These are phyloP conservation scores for Mactra quadrangularis DNA, from an alignment of 1,140 invertebrate genomes.

Conservation along the genomic window DNA sequence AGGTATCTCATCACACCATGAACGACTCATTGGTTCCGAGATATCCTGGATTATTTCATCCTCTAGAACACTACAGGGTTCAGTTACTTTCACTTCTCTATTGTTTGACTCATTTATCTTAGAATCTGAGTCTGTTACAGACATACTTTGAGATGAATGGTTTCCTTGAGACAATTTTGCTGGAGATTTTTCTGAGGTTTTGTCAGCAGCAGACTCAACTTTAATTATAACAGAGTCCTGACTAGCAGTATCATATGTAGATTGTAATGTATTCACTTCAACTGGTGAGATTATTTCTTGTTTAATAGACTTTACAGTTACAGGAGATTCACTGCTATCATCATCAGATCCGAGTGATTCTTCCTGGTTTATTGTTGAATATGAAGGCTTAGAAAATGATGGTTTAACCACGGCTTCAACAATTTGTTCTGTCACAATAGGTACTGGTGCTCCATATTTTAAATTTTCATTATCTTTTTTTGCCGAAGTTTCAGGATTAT, in stretches of 20 bases:
- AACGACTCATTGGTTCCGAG: neutral
- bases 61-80: neutral
- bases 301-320: neutral
- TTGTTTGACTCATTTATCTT: no score
- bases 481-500: neutral
- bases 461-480: neutral
- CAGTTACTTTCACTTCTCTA: no score
- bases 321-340: neutral
- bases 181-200: neutral
- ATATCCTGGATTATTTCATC: neutral
- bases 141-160: no score
- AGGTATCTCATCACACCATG: constrained; percentile 43
- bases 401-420: neutral
- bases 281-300: constrained; percentile 1
- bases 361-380: neutral
- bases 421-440: neutral
- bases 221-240: no score
- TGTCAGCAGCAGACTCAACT: no score
- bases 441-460: neutral
- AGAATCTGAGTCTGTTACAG: no score
- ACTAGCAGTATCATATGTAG: no score
- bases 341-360: neutral
- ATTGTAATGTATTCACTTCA: no score
- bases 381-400: constrained; percentile 1
- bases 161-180: constrained; percentile 11